Evolutionary conservation across 2,797 vertebrate genomes (phyloP), one percentile per base, ranked within the genome.

Genomic region (Crenuchus spilurus): DNA sequence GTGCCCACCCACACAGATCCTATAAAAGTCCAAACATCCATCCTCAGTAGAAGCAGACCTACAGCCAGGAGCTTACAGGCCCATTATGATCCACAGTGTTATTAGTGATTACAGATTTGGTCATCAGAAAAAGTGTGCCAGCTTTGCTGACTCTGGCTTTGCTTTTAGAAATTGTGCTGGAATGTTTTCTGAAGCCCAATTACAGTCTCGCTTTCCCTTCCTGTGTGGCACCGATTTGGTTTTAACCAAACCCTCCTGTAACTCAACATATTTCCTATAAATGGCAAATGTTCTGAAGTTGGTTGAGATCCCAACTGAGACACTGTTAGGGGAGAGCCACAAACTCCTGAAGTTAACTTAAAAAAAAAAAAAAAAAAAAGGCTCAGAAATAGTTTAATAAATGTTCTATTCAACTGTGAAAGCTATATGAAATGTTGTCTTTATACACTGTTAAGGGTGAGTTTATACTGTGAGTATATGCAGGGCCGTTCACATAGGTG

Each of bases 1-100:
- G 24, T 42, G 60, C 39, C 37, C 60, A 63, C 60, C 60, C 60
- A 63, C 60, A 42, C 14, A 18, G 22, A 26, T 24, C 24, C 39
- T n/a, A 18, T 30, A 46, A 30, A 39, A 46, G 14, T 28, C 41
- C 41, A 30, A n/a, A 18, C 24, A 24, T 26, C 11, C 58, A 22
- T 10, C 4, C 35, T 62, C 58, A 16, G 20, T 28, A 18, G 31
- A 63, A 31, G 3, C 26, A 46, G 24, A 11, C 14, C 39, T 30
- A n/a, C 61, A 18, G 2, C 3, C 1, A 44, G 41, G 39, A 63
- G 41, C 22, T 14, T 24, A 13, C 20, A 24, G 3, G 6, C 26
- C 6, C 24, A 6, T 30, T 54, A 7, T 28, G 11, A 16, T 26
- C 26, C 51, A n/a, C 14, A 8, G 24, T 31, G 0, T 8, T 42